Percentiles rank a stretch among this genome's conserved stretches.
These are phyloP conservation scores for Dromaius novaehollandiae DNA, from an alignment of 2,113 vertebrate species.

Conservation along the genomic window DNA sequence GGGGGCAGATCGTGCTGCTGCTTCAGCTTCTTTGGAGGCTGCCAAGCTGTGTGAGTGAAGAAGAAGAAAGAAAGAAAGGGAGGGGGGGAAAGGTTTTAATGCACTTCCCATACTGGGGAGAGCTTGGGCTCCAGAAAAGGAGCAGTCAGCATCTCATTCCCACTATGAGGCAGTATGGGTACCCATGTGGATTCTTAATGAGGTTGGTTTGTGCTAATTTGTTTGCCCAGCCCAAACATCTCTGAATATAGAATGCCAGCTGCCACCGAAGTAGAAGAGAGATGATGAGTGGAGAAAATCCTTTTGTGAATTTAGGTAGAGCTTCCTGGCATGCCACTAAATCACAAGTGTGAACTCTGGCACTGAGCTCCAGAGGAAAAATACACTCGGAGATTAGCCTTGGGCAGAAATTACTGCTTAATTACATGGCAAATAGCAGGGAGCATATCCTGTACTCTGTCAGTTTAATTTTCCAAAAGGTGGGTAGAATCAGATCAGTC, in stretches of 20 bases:
- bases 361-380: conserved; percentile 27
- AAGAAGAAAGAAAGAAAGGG: no score
- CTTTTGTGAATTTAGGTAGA: conserved; percentile 32
- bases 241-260: conserved; percentile 41
- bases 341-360: conserved; percentile 45
- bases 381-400: conserved; percentile 36
- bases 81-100: conserved; percentile 13
- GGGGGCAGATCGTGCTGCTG: conserved; percentile 90
- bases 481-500: neutral
- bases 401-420: conserved; percentile 53
- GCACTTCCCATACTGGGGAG: neutral
- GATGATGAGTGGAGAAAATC: conserved; percentile 54
- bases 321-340: conserved; percentile 10
- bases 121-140: neutral
- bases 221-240: conserved; percentile 65
- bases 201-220: conserved; percentile 39
- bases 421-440: conserved; percentile 61
- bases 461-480: conserved; percentile 14
- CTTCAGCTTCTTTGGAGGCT: conserved; percentile 92
- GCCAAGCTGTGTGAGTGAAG: conserved; percentile 83
- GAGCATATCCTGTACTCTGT: neutral
- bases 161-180: neutral
- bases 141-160: neutral
- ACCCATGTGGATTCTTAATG: conserved; percentile 48
- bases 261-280: conserved; percentile 15